Percentiles rank a stretch among this genome's conserved stretches.
Conservation (phyloP, 2,888 invertebrate genomes). For the Temnothorax ravouxi region DNA sequence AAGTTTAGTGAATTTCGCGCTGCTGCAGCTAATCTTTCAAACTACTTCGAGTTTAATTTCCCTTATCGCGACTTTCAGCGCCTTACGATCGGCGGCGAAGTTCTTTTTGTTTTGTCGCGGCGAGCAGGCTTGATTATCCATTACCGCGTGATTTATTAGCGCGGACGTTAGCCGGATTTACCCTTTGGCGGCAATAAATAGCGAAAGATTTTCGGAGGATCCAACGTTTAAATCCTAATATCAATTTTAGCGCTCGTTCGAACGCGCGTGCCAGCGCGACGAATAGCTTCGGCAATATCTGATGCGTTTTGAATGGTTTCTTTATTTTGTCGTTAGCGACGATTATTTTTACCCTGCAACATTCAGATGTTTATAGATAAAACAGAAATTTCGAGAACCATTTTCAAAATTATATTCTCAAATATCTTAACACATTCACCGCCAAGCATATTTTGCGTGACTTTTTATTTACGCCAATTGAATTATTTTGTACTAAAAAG, state of each 20-base stretch:
- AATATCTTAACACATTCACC: not conserved
- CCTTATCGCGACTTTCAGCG: conserved; percentile 58
- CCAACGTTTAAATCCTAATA: conserved; percentile 44
- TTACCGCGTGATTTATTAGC: conserved; percentile 50
- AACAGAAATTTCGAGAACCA: not conserved
- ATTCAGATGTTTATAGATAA: conserved; percentile 21
- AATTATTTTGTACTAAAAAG: too few relatives aligned
- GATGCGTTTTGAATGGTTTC: not conserved
- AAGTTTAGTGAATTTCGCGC: conserved; percentile 67
- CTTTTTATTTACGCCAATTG: too few relatives aligned
- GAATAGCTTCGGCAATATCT: conserved; percentile 4
- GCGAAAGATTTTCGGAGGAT: conserved; percentile 42
- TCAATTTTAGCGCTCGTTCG: conserved; percentile 39
- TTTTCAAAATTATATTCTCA: not conserved
- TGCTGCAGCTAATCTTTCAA: conserved; percentile 64
- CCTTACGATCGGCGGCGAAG: conserved; percentile 55
- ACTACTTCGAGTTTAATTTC: conserved; percentile 67
- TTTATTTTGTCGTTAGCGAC: not conserved
- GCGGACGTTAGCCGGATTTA: conserved; percentile 51
- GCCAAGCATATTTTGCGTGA: too few relatives aligned
- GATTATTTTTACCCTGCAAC: not conserved
- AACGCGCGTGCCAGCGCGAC: not conserved
- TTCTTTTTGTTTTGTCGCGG: conserved; percentile 46
- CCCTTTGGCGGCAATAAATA: conserved; percentile 46
- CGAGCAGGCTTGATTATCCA: conserved; percentile 45